phyloP scores from a whole-genome alignment of 2,888 invertebrate genomes.

The Lampropteryx suffumata region DNA sequence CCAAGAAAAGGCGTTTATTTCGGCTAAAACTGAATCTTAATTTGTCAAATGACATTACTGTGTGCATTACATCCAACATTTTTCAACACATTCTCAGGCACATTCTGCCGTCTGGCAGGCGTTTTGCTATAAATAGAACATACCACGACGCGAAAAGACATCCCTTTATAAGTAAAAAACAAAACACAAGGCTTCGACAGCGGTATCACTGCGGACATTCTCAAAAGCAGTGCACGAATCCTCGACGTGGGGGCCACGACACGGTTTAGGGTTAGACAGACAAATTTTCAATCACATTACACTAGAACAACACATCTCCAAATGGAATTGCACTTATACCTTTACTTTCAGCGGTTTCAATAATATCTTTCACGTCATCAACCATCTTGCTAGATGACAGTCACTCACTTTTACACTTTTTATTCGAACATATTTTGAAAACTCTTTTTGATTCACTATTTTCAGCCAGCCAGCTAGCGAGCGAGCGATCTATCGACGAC shows the following conservation, averaged over 20 bases:
- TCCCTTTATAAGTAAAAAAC: conserved; percentile 78
- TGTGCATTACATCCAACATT: conserved; percentile 51
- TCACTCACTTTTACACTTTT: conserved; percentile 79
- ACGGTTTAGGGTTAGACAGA: conserved; percentile 80
- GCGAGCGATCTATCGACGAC: conserved; percentile 79
- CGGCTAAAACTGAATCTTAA: conserved; percentile 41
- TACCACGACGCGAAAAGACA: conserved; percentile 76
- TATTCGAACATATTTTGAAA: conserved; percentile 82
- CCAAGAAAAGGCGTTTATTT: conserved; percentile 32
- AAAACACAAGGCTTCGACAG: conserved; percentile 70
- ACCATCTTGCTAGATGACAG: conserved; percentile 82
- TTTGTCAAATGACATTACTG: conserved; percentile 33
- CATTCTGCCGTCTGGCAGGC: conserved; percentile 66
- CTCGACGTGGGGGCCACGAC: conserved; percentile 81
- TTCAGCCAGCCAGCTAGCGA: conserved; percentile 79
- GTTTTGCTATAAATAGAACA: conserved; percentile 78
- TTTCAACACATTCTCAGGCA: conserved; percentile 60
- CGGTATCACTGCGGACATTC: conserved; percentile 72
- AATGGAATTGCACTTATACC: conserved; percentile 77
- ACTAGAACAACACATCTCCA: conserved; percentile 72
- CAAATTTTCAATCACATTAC: conserved; percentile 75
- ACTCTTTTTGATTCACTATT: conserved; percentile 82
- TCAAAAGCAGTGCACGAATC: conserved; percentile 72
- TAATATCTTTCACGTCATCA: conserved; percentile 81
- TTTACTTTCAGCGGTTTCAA: conserved; percentile 81